Percentiles rank a stretch among this genome's conserved stretches.
These are phyloP conservation scores for Notarius lentiginosus DNA, from an alignment of 2,113 vertebrate species.

Conservation along the genomic window DNA sequence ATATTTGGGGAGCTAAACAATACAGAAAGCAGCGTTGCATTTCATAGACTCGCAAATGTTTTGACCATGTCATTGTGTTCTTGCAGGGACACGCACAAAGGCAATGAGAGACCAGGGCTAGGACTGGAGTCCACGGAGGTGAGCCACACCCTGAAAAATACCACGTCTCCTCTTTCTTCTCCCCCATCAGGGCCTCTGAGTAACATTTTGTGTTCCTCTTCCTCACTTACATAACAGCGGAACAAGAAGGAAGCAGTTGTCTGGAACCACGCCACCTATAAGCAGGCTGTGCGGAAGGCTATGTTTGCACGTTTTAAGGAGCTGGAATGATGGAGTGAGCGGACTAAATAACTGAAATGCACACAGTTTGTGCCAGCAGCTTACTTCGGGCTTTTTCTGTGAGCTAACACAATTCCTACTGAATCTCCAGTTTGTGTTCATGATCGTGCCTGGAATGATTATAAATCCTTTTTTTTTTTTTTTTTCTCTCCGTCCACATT, in stretches of 20 bases:
- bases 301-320: constrained; percentile 98
- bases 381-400: constrained; percentile 30
- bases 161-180: too few species aligned
- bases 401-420: constrained; percentile 31
- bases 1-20: not conserved
- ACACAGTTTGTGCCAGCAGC: constrained; percentile 31
- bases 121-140: constrained; percentile 69
- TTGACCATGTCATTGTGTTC: not conserved
- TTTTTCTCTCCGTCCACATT: not conserved
- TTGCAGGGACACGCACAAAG: constrained; percentile 66
- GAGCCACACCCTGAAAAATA: constrained; percentile 28
- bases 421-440: constrained; percentile 16
- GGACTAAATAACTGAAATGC: not conserved
- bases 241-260: constrained; percentile 79
- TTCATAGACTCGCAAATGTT: not conserved
- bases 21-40: not conserved
- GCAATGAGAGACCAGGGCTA: constrained; percentile 72
- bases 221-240: constrained; percentile 67
- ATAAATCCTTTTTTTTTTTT: constrained; percentile 7
- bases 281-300: constrained; percentile 90
- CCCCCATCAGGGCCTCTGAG: too few species aligned
- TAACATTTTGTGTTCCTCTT: not conserved
- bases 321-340: constrained; percentile 77
- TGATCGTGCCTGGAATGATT: constrained; percentile 39
- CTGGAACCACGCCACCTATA: constrained; percentile 84